Percentiles rank a stretch among this genome's conserved stretches.
Evolutionary conservation across 2,113 vertebrate genomes (phyloP).

Genomic region (Oncorhynchus clarkii): DNA sequence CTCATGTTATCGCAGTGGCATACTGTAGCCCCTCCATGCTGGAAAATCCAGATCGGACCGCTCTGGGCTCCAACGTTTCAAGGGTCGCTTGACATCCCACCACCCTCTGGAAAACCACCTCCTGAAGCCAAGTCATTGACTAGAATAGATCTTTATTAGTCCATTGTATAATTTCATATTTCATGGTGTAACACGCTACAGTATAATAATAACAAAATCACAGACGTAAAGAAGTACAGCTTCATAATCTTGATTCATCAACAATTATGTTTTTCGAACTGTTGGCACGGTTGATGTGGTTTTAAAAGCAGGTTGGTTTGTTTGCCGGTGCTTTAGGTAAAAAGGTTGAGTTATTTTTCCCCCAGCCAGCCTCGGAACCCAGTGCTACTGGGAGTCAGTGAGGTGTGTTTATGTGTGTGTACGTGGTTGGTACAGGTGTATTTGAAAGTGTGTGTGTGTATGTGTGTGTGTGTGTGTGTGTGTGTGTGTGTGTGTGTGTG

Average conservation of each 20-base stretch:
- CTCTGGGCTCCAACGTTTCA: conserved; percentile 25
- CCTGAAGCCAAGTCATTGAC: background rate
- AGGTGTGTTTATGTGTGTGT: conserved; percentile 4
- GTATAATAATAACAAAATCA: background rate
- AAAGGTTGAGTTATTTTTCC: background rate
- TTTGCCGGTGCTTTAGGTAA: too few species aligned
- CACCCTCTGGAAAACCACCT: background rate
- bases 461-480: too few species aligned
- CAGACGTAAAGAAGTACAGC: background rate
- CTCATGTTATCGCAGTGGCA: conserved; percentile 21
- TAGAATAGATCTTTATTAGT: too few species aligned
- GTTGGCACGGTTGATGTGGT: background rate
- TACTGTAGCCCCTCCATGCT: background rate
- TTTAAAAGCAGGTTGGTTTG: background rate
- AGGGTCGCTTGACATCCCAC: conserved; percentile 3
- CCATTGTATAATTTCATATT: background rate
- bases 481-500: background rate
- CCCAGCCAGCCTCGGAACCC: background rate
- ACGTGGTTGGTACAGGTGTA: too few species aligned
- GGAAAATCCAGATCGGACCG: conserved; percentile 3
- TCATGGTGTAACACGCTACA: background rate
- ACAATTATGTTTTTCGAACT: background rate
- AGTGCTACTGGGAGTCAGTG: conserved; percentile 32
- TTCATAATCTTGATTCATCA: background rate
- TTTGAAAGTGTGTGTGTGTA: too few species aligned